Base-by-base conservation (phyloP, 2,113 vertebrate genomes). In the Lethenteron camtschaticum region DNA sequence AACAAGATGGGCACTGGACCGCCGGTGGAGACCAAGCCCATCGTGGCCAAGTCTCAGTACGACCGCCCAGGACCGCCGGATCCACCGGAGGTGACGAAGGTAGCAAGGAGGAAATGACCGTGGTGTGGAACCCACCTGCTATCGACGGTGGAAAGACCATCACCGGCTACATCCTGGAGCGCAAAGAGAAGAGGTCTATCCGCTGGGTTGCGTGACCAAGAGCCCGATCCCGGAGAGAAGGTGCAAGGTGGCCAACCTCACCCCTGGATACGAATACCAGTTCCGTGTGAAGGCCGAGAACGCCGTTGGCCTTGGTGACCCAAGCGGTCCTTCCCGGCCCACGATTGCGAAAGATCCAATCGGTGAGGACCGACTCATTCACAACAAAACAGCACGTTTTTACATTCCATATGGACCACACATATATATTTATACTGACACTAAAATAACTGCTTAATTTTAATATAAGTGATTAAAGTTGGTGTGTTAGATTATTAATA, bases 1-100 rank as follows among this genome's bases (percentile, higher is more conserved):
- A 99, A 99, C 74, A 99, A 99, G 77, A 96, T 99, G 86, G 94
- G 94, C 56, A 87, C 90, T 71, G 94, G 94, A 18, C 88, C 90
- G 75, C 89, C 89, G 60, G 86, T 86, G 72, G 81, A 95, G 81
- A 96, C 83, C 69, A 86, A 87, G 56, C 78, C 89, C 71, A 81
- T 99, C 75, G 77, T 88, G 73, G 88, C 89, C 11, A 90, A 88
- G 76, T 96, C 92, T 1, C 87, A 89, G 73, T 99, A 87, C 71
- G 84, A 79, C 68, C 87, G 82, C 73, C 94, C 94, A 69, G 87
- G 81, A 24, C 81, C 85, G 57, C 90, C 94, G 0, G 89, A 96
- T 71, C 79, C 86, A 70, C 92, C 92, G 72, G 92, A 96, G 57
- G 79, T 96, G 71, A 87, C 81, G 70, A 94, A 84, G 81, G 85